Base-by-base conservation (phyloP, 2,797 vertebrate species). In the Rallus crepitans region DNA sequence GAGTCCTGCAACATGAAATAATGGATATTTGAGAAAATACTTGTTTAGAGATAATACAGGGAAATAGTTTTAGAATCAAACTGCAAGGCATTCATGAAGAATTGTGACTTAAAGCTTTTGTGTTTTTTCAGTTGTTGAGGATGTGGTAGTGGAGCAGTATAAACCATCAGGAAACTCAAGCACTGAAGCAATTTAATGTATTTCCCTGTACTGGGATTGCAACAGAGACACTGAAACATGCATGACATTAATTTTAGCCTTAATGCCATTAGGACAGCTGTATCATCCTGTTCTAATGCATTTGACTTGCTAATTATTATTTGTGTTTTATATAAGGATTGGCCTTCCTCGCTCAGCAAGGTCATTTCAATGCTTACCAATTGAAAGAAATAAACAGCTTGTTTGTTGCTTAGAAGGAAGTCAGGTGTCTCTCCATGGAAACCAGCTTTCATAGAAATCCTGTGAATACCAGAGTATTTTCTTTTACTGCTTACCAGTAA, bases 401-500 rank as follows among this genome's bases (percentile, higher is more conserved):
- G 50, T 75, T 95, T 73, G 48, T 87, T 64, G 35, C 72, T 90
- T 86, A 10, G 55, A 75, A 77, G 42, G 48, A 52, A 31, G 37
- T 81, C 87, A 86, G 82, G 69, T 91, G 59, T 90, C 59, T 96
- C 75, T 84, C 94, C 91, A 91, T 95, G 95, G 94, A 95, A 94
- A 96, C 93, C 23, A 79, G 47, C 88, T 82, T 93, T 93, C 60
- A 45, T 6, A 65, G 69, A 93, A 87, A 72, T 80, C 69, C 59
- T 61, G n/a, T 91, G 85, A 95, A 76, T 91, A 65, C 33, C 40
- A 75, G 55, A 40, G 13, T 66, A 82, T 93, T 91, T 87, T 92
- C 39, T 80, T 82, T 66, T 85, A 23, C 35, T 47, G 33, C 35
- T 78, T 77, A 83, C 40, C 55, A 78, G 69, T 66, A 94, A 66